phyloP scores from a whole-genome alignment of 2,888 invertebrate species.

The Lutraria lutraria region DNA sequence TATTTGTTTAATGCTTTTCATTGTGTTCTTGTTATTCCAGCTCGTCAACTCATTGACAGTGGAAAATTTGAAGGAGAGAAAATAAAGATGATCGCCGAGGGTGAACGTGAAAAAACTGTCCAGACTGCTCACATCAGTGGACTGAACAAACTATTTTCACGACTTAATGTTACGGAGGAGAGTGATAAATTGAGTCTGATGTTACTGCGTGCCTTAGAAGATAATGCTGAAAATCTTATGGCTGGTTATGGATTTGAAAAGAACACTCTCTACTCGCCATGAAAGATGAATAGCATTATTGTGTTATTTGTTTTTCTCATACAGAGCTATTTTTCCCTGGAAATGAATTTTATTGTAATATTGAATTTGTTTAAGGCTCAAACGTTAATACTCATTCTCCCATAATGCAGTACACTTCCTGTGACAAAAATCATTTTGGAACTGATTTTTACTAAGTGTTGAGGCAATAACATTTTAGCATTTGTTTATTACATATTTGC shows the following conservation, averaged over 20 bases:
- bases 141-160: conserved; percentile 63
- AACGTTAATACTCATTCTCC: too few relatives aligned
- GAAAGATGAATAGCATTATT: background rate
- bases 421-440: too few relatives aligned
- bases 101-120: conserved; percentile 65
- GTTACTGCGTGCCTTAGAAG: conserved; percentile 72
- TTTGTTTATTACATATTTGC: too few relatives aligned
- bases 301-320: background rate
- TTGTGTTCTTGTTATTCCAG: conserved; percentile 62
- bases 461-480: too few relatives aligned
- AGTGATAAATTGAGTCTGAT: conserved; percentile 75
- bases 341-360: too few relatives aligned
- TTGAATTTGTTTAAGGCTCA: too few relatives aligned
- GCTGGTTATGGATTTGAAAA: conserved; percentile 61
- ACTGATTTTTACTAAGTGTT: too few relatives aligned
- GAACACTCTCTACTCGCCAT: conserved; percentile 44
- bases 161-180: conserved; percentile 72
- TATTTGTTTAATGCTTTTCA: background rate
- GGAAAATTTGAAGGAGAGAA: conserved; percentile 63
- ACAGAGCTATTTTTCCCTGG: too few relatives aligned
- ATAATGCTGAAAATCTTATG: conserved; percentile 71
- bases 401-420: too few relatives aligned
- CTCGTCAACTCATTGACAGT: conserved; percentile 66
- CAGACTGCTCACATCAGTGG: conserved; percentile 68
- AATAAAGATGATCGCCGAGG: conserved; percentile 65